These are phyloP conservation scores for Calidris pygmaea DNA, from an alignment of 2,113 vertebrate species.

Conservation along the genomic window DNA sequence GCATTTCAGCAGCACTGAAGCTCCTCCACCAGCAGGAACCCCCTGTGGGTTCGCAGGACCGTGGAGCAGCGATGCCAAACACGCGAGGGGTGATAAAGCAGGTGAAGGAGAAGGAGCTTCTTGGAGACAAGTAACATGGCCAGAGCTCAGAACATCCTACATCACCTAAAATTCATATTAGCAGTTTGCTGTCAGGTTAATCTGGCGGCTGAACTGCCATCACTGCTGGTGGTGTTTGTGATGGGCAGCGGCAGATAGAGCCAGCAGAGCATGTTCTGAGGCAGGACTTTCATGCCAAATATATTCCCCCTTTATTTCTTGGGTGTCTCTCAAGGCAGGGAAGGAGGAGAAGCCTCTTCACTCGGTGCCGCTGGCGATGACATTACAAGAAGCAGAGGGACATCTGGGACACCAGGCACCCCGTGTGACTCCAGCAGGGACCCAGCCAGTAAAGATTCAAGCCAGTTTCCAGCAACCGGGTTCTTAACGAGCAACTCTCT, in stretches of 20 bases:
- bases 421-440: neutral
- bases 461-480: conserved; percentile 11
- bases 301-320: neutral
- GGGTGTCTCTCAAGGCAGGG: neutral
- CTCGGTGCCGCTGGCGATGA: neutral
- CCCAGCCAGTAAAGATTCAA: conserved; percentile 20
- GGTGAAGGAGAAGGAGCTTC: neutral
- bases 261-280: fast-evolving
- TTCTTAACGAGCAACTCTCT: conserved; percentile 31
- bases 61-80: fast-evolving
- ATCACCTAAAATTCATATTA: fast-evolving
- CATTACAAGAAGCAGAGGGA: neutral
- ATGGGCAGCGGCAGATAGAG: neutral
- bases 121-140: fast-evolving
- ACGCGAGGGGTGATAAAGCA: fast-evolving
- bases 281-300: neutral
- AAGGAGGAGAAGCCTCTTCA: neutral
- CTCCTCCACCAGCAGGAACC: neutral
- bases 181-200: neutral
- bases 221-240: neutral
- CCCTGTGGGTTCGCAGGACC: fast-evolving
- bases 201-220: neutral
- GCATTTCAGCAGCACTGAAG: neutral
- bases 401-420: neutral
- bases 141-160: neutral